Evolutionary conservation across 2,797 vertebrate genomes (phyloP), one percentile per base, ranked within the genome.

Genomic region (Girardinus metallicus): DNA sequence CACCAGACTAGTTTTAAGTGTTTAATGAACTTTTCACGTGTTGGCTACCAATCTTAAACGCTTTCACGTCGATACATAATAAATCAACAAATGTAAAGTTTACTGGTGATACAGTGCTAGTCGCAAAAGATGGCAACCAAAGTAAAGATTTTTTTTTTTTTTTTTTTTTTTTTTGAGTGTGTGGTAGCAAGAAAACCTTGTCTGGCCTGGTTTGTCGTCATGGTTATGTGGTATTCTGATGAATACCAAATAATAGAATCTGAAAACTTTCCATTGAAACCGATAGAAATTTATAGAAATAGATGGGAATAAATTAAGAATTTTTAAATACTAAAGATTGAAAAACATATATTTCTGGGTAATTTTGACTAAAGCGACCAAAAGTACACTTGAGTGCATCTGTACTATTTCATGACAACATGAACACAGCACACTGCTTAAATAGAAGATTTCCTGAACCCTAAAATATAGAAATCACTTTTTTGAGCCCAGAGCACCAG

Each of bases 1-100:
- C 80, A 83, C 77, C 81, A 64, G 82, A 83, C 73, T 41, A 49
- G 81, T 77, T 79, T 62, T 18, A 74, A 78, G 84, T 49, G 80
- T 90, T 90, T 87, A 83, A 91, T 91, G 66, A 90, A 88, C 86
- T 87, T 90, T 91, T 91, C 89, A 85, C 81, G 70, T 90, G 89
- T 80, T 36, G 66, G 73, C 71, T 68, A 47, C 43, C 49, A 53
- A 57, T 57, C 16, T 3, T 66, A 41, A 68, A 41, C 18, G 7
- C 10, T 2, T 41, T 43, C 8, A 68, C 64, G 2, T 23, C 21
- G 1, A 26, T 23, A 9, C 9, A 53, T 51, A 2, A 23, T 3
- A 51, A 51, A 51, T 51, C 2, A 23, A 18, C 49, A 8, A 23
- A 39, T 66, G 3, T 1, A 66, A 23, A 1, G 9, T 66, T 39